phyloP scores from a whole-genome alignment of 2,113 vertebrate genomes.

The Corythoichthys intestinalis region DNA sequence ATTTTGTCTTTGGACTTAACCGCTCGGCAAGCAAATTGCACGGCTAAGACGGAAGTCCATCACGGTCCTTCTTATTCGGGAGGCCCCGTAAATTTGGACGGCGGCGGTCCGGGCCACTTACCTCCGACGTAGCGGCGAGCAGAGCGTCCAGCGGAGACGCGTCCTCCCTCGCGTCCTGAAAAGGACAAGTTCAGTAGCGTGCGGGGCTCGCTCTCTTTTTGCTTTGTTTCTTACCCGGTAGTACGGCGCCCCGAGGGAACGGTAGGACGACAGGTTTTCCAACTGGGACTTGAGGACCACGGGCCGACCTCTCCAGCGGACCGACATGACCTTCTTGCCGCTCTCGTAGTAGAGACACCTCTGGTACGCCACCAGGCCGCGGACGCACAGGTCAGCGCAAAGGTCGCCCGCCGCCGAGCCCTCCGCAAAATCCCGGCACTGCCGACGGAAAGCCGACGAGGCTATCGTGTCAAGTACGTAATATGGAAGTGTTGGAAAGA shows the following conservation, averaged over 20 bases:
- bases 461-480: too few species aligned
- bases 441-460: constrained; percentile 5
- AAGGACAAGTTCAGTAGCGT: neutral
- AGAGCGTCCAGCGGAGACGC: constrained; percentile 82
- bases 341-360: constrained; percentile 89
- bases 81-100: too few species aligned
- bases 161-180: constrained; percentile 62
- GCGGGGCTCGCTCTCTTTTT: neutral
- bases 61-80: too few species aligned
- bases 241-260: constrained; percentile 73
- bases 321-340: constrained; percentile 95
- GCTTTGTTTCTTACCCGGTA: constrained; percentile 64
- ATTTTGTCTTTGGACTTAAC: too few species aligned
- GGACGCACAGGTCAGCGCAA: constrained; percentile 88
- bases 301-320: constrained; percentile 82
- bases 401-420: constrained; percentile 83
- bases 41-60: too few species aligned
- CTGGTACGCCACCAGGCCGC: constrained; percentile 78
- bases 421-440: constrained; percentile 84
- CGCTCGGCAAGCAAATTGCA: too few species aligned
- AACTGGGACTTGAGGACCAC: constrained; percentile 90
- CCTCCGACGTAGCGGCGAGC: constrained; percentile 83
- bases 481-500: too few species aligned
- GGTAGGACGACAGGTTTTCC: constrained; percentile 89
- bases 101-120: constrained; percentile 45